Percentiles rank a stretch among this genome's conserved stretches.
Evolutionary conservation across 2,888 invertebrate genomes (phyloP).

Genomic region (Eilema sororculum): DNA sequence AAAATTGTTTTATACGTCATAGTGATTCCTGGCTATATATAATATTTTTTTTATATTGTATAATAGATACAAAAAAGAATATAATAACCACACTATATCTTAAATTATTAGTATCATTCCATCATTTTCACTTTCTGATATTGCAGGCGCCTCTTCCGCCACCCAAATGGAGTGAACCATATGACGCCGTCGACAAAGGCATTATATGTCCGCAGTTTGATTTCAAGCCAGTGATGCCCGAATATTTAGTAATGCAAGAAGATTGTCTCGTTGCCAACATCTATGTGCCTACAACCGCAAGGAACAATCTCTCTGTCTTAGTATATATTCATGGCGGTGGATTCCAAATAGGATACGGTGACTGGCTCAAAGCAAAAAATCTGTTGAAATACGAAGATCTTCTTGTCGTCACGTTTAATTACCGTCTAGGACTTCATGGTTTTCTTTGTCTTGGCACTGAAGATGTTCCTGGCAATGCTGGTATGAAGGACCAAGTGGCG

Average conservation of each 20-base stretch:
- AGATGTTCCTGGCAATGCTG: conserved; percentile 60
- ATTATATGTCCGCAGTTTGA: conserved; percentile 36
- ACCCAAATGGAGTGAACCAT: conserved; percentile 35
- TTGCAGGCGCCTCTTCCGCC: conserved; percentile 45
- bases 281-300: conserved; percentile 49
- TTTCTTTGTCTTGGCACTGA: conserved; percentile 62
- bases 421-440: conserved; percentile 56
- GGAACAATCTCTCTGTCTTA: conserved; percentile 54
- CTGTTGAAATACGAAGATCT: conserved; percentile 48
- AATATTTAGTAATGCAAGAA: conserved; percentile 31
- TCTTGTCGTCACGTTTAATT: conserved; percentile 56
- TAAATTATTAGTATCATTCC: too few relatives aligned
- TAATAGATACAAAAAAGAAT: too few relatives aligned
- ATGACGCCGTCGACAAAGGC: conserved; percentile 28
- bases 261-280: conserved; percentile 55
- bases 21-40: too few relatives aligned
- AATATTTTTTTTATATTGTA: too few relatives aligned
- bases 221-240: not conserved
- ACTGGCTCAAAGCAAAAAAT: conserved; percentile 28
- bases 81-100: too few relatives aligned
- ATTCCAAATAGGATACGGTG: conserved; percentile 48
- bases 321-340: conserved; percentile 59
- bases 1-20: too few relatives aligned
- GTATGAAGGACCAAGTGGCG: conserved; percentile 60
- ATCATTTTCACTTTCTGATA: not conserved